Base-by-base conservation (phyloP, 2,113 vertebrate genomes). In the Odontesthes bonariensis region DNA sequence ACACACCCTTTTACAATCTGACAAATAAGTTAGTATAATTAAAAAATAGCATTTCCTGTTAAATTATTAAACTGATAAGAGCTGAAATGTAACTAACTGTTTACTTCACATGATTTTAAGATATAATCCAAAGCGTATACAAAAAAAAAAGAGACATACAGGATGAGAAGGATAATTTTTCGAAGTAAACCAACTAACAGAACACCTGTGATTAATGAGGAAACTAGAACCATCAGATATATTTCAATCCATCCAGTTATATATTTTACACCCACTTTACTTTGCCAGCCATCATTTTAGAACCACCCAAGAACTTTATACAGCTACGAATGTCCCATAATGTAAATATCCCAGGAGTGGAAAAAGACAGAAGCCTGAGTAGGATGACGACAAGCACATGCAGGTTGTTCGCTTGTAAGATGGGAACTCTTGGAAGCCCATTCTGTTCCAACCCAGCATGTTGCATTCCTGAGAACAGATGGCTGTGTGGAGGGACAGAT, bases 381-480 rank as follows among this genome's bases (percentile, higher is more conserved):
- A n/a, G 5, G 57, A 69, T 38, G 54, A 84, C 68, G 9, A 69
- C 17, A 40, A 79, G 65, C 52, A 46, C 38, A 69, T 55, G 55
- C 73, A 44, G 42, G 12, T n/a, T 79, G 65, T 58, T 79, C 70
- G 69, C 69, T 83, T 53, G 46, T 83, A 17, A 67, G 64, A 79
- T 81, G 54, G 75, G 69, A 90, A 64, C 75, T 86, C 38, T 69
- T 84, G 52, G 79, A 90, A 71, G 20, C 11, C 56, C 52, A 73
- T 82, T 69, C 80, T 79, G 56, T 79, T 83, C 65, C 51, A 76
- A 72, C 85, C 33, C 86, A 89, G 91, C 87, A 75, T 81, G 89
- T 56, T 74, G 61, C 89, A 87, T 89, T 91, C 87, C 78, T 88
- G 73, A 78, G 77, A 80, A 77, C 90, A 92, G 86, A 92, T 93